Percentiles rank a stretch among this genome's conserved stretches.
phyloP scores from a whole-genome alignment of 2,113 vertebrate species.

The Odontophorus gujanensis region DNA sequence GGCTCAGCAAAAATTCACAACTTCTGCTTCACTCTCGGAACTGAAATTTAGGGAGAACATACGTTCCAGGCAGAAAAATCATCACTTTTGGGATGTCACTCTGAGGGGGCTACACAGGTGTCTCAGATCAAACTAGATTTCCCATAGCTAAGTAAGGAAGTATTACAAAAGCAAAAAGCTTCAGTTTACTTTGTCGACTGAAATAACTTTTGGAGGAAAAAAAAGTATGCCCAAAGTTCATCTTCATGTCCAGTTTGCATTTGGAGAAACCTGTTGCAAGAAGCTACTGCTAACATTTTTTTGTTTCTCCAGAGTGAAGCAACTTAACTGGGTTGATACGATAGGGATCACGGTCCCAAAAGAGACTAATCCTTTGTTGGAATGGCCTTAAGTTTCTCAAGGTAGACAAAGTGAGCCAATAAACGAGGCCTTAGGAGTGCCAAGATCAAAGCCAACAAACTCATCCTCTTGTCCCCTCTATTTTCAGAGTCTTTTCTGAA shows the following conservation, averaged over 20 bases:
- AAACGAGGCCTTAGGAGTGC: background rate
- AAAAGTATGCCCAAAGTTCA: background rate
- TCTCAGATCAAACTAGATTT: background rate
- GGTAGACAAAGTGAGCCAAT: constrained; percentile 40
- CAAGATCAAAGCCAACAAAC: constrained; percentile 62
- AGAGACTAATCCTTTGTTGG: constrained; percentile 11
- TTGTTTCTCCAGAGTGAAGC: background rate
- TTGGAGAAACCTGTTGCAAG: constrained; percentile 2
- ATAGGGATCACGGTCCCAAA: background rate
- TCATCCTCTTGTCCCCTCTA: constrained; percentile 43
- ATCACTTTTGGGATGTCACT: background rate
- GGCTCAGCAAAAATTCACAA: background rate
- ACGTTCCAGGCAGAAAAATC: background rate
- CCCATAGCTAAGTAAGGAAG: background rate
- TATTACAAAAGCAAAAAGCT: background rate
- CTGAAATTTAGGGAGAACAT: background rate
- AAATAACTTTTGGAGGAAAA: background rate
- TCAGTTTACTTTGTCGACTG: background rate
- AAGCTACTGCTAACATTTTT: background rate
- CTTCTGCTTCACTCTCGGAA: background rate
- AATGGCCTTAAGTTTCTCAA: constrained; percentile 15
- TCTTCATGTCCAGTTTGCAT: background rate
- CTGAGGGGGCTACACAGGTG: background rate
- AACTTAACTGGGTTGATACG: background rate
- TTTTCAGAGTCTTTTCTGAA: constrained; percentile 49